These are phyloP conservation scores for Unio delphinus DNA, from an alignment of 2,888 invertebrate genomes.

Conservation along the genomic window DNA sequence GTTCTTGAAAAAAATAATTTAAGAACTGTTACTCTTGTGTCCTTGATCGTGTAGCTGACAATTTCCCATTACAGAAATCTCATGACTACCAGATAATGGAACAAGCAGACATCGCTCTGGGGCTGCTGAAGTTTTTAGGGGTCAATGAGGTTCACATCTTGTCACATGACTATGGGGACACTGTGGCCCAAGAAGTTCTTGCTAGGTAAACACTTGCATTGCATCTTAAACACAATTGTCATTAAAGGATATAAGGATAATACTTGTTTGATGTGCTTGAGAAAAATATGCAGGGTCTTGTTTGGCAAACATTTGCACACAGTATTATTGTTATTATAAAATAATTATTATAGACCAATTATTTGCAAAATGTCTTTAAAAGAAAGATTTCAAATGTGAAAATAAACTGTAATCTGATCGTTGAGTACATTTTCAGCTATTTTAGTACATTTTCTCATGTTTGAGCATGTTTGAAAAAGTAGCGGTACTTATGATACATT, in stretches of 20 bases:
- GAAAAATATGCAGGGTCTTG: not conserved
- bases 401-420: not conserved
- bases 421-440: no score
- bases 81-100: conserved; percentile 66
- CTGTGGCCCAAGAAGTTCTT: conserved; percentile 69
- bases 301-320: no score
- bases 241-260: not conserved
- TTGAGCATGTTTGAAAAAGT: no score
- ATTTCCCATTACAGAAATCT: conserved; percentile 30
- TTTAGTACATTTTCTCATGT: no score
- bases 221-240: not conserved
- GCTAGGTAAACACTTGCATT: conserved; percentile 46
- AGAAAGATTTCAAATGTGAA: not conserved
- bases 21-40: no score
- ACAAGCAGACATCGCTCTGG: conserved; percentile 67
- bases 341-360: not conserved
- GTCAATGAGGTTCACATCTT: conserved; percentile 60
- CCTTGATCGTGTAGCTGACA: not conserved
- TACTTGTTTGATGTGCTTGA: not conserved
- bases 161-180: conserved; percentile 71
- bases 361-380: not conserved
- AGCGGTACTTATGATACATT: no score
- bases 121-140: conserved; percentile 46
- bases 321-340: no score
- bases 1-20: no score